Conservation (phyloP, 2,113 vertebrate species). For the Hystrix cristata region DNA sequence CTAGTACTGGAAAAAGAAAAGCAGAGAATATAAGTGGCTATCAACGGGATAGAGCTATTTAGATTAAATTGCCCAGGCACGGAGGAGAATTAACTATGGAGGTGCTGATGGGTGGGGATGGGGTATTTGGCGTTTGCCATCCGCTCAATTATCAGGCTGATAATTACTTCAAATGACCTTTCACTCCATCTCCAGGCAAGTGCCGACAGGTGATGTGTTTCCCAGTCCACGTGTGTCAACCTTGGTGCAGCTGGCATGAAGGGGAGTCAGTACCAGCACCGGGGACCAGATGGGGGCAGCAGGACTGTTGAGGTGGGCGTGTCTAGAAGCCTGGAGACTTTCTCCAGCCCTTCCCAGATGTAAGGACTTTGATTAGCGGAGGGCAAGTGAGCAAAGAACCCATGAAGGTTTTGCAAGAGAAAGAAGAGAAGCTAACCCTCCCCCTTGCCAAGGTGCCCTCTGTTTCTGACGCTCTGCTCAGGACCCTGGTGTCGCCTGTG, state of each 20-base stretch:
- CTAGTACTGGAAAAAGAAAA: background rate
- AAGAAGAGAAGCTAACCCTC: accelerated
- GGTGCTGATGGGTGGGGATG: background rate
- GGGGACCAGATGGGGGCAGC: background rate
- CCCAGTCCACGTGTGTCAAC: background rate
- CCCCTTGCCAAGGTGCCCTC: accelerated
- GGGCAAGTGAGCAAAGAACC: background rate
- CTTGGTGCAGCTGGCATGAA: background rate
- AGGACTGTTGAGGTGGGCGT: accelerated
- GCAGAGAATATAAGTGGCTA: background rate
- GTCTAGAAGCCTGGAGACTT: too few species aligned
- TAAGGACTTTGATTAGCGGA: background rate
- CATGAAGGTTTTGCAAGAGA: accelerated
- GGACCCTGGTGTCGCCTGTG: background rate
- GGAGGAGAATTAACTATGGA: slow-evolving; percentile 66
- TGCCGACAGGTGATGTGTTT: background rate
- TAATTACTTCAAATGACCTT: slow-evolving; percentile 44
- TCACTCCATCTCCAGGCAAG: background rate
- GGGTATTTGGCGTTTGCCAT: slow-evolving; percentile 37
- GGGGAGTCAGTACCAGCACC: background rate
- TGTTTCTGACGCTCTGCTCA: background rate
- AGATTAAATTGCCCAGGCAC: slow-evolving; percentile 42
- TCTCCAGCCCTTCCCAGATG: background rate
- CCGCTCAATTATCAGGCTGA: slow-evolving; percentile 52
- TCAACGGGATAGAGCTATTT: background rate